Evolutionary conservation across 1,140 invertebrate genomes (phyloP), one percentile per base, ranked within the genome.

Genomic region (Tetramorium parvispinum): DNA sequence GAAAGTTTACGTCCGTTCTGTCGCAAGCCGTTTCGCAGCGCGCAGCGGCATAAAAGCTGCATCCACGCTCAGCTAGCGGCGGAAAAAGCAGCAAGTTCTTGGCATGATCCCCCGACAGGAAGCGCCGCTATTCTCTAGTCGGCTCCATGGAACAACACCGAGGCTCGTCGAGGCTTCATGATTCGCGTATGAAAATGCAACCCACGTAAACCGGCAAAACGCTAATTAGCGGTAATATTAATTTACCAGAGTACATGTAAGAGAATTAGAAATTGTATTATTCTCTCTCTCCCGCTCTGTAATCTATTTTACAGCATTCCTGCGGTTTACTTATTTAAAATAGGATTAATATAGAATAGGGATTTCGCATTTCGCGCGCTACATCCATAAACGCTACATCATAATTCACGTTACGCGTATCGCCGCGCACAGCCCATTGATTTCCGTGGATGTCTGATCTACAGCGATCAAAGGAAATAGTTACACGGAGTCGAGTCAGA

Each of bases 1-100:
- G 49, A 93, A 94, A 94, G 90, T 94, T 94, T 91, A 86, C 85
- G 75, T 82, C 82, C 24, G 32, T 37, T 82, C 57, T 85, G 32
- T 71, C 51, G 63, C 59, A 75, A 85, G 82, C 82, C 66, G 53
- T 79, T 90, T 90, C 65, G 68, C 59, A 6, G 46, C 57, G 46
- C 57, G 43, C 53, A 87, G 37, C 68, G 57, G 73, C 49, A 88
- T 89, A 88, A 89, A 89, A 71, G 85, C 51, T 70, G 65, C 63
- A 40, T 13, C 11, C 11, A 37, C 51, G 57, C n/a, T 18, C 51
- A 76, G 27, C n/a, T 51, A 87, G 49, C n/a, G 49, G 10, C n/a
- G n/a, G 75, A 71, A 76, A 85, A 88, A 86, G 51, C 40, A 16
- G 11, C 7, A 79, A 82, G 75, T 88, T 88, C 57, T 88, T 85